Conservation (phyloP, 2,113 vertebrate genomes). For the Platysternon megacephalum region DNA sequence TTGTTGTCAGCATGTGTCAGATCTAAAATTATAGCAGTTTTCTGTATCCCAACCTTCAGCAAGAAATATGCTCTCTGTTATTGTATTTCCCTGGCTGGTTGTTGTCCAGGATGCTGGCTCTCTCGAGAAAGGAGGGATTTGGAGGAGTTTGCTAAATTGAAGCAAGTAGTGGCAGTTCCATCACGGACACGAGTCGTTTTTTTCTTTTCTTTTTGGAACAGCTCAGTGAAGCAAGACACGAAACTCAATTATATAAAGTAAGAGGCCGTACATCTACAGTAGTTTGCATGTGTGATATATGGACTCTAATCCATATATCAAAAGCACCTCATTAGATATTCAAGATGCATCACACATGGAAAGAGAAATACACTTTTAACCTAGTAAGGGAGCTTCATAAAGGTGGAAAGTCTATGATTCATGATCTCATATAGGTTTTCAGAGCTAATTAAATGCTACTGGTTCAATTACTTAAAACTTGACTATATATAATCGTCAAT, state of each 20-base stretch:
- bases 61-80: not conserved
- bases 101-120: not conserved
- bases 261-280: not conserved
- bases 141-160: not conserved
- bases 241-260: slow-evolving; percentile 32
- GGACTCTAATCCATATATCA: slow-evolving; percentile 24
- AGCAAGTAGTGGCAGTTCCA: not conserved
- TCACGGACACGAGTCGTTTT: fast-evolving
- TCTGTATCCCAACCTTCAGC: not conserved
- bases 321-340: slow-evolving; percentile 44
- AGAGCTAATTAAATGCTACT: slow-evolving; percentile 71
- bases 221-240: not conserved
- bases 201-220: not conserved
- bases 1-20: not conserved
- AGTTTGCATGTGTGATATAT: slow-evolving; percentile 2
- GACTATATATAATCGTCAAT: slow-evolving; percentile 53
- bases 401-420: slow-evolving; percentile 60
- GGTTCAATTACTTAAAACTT: slow-evolving; percentile 70
- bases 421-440: slow-evolving; percentile 58
- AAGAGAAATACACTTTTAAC: slow-evolving; percentile 61
- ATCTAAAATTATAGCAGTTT: not conserved
- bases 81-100: not conserved
- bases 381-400: slow-evolving; percentile 20
- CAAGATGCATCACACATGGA: slow-evolving; percentile 57
- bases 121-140: not conserved